phyloP scores from a whole-genome alignment of 1,140 invertebrate species.

The Catajapyx aquilonaris region DNA sequence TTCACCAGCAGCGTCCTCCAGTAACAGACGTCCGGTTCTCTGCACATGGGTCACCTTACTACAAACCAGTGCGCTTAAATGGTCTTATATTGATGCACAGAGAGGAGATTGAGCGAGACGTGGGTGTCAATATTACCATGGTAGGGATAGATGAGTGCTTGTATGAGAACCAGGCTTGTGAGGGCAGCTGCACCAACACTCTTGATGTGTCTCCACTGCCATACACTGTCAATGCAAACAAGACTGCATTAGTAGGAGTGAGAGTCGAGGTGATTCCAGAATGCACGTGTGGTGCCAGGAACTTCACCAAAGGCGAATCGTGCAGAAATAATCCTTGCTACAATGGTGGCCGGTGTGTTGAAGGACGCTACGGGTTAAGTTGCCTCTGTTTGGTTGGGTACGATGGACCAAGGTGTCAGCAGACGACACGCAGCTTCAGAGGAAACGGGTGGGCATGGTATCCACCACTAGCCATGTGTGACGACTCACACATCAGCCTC shows the following conservation, averaged over 20 bases:
- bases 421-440: constrained; percentile 78
- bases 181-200: constrained; percentile 84
- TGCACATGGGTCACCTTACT: constrained; percentile 87
- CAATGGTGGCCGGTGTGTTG: constrained; percentile 83
- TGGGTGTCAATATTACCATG: constrained; percentile 92
- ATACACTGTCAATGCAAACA: constrained; percentile 91
- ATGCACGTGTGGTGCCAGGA: constrained; percentile 75
- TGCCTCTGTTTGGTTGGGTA: constrained; percentile 81
- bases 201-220: constrained; percentile 72
- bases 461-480: constrained; percentile 84
- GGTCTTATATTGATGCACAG: constrained; percentile 84
- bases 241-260: constrained; percentile 82
- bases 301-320: constrained; percentile 70
- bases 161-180: constrained; percentile 85
- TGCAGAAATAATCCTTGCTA: constrained; percentile 78
- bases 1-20: constrained; percentile 62
- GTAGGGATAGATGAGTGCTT: constrained; percentile 94
- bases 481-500: constrained; percentile 78
- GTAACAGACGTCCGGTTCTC: constrained; percentile 83
- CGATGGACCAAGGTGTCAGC: constrained; percentile 86
- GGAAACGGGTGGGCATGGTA: constrained; percentile 92
- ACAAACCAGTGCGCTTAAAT: constrained; percentile 80
- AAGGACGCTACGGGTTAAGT: constrained; percentile 61
- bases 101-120: constrained; percentile 77
- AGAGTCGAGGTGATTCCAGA: constrained; percentile 69